These are phyloP conservation scores for Genyomyrus donnyi DNA, from an alignment of 2,113 vertebrate species.

Conservation along the genomic window DNA sequence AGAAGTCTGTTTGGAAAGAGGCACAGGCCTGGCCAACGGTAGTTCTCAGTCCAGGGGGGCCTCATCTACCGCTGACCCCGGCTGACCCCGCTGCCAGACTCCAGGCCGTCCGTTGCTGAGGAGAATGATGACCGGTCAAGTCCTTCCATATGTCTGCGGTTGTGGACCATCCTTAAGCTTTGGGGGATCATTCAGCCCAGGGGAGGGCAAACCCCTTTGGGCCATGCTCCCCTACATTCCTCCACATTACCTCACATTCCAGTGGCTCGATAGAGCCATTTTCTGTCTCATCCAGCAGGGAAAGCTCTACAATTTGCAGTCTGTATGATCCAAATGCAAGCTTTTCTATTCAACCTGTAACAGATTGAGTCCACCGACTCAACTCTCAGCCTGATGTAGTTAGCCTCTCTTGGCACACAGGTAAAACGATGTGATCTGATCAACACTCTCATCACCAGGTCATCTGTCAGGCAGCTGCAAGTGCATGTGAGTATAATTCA, in stretches of 20 bases:
- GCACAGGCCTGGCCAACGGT: not conserved
- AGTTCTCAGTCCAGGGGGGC: not conserved
- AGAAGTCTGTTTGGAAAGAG: not conserved
- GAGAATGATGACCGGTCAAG: constrained; percentile 35
- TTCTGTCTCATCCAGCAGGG: constrained; percentile 24
- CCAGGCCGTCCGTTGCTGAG: constrained; percentile 33
- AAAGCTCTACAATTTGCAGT: constrained; percentile 21
- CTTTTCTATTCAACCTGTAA: not conserved
- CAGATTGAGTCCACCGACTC: not conserved
- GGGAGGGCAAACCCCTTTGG: not conserved
- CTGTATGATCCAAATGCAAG: not conserved
- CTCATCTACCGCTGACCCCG: constrained; percentile 39
- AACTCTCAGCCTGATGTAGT: not conserved
- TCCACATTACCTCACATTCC: not conserved
- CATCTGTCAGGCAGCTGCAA: not conserved
- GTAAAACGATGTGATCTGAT: not conserved
- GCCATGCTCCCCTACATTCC: not conserved
- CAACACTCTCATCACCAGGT: not conserved
- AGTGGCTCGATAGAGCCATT: not conserved
- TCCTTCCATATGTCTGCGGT: constrained; percentile 42
- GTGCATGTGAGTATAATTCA: not conserved
- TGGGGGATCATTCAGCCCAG: constrained; percentile 22
- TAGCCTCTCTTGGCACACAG: not conserved
- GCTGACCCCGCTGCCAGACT: constrained; percentile 39
- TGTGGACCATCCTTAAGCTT: constrained; percentile 13